Base-by-base conservation (phyloP, 1,140 invertebrate species). In the Asbolus verrucosus region DNA sequence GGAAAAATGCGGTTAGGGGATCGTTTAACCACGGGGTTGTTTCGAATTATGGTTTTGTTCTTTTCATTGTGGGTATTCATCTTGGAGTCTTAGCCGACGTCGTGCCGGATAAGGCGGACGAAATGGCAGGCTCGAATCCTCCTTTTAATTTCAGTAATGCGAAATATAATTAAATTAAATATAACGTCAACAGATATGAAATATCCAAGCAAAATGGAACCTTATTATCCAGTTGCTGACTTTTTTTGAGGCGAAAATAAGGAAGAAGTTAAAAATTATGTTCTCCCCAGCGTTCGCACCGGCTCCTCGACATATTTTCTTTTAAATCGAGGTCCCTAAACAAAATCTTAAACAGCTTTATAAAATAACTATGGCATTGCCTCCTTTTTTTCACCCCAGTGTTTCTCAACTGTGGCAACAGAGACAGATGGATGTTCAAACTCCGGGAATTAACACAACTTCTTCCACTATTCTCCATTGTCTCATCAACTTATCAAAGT, bases 401-500 rank as follows among this genome's bases (percentile, higher is more conserved):
- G 27, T 2, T 14, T n/a, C n/a, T n/a, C n/a, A n/a, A n/a, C n/a
- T n/a, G n/a, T n/a, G n/a, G n/a, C n/a, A 11, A 54, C 13, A 54
- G 46, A 11, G 21, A 54, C 18, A 24, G 11, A 14, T 13, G 4
- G n/a, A 54, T 54, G 46, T 30, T 54, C n/a, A 54, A 54, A 24
- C 46, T 14, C 9, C n/a, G 9, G 27, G 46, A 36, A 54, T 54
- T 54, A 27, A 54, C 46, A 19, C 21, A 54, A 54, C 46, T 54
- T 54, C 21, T 54, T 9, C 14, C 9, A 27, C 41, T 14, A 27
- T 19, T 54, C 46, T 54, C 46, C n/a, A 54, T 54, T 54, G 46
- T 54, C 27, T 54, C 46, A 54, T 54, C 46, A 54, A 54, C 46
- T 54, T 21, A 54, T 54, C 46, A 54, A 54, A 54, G 46, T 54